A percentile compares a stretch with the other conserved stretches of the same genome.
Conservation (phyloP, 2,797 vertebrate species). For the Myotis planiceps region DNA sequence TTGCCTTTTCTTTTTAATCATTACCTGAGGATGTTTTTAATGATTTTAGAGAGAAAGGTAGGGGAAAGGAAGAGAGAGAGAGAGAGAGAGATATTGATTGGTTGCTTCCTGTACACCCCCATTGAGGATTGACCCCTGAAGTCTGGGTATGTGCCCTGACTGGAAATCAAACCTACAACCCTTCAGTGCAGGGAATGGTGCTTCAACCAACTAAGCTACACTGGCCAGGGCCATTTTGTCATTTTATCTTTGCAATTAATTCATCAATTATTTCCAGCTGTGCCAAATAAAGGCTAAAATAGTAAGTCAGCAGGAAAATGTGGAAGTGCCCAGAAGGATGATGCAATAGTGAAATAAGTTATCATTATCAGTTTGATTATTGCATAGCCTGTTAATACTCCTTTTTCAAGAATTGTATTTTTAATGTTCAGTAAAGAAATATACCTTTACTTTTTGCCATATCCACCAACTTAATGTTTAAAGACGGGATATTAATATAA, state of each 20-base stretch:
- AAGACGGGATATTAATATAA: background rate
- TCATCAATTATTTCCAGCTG: background rate
- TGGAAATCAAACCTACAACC: too few species aligned
- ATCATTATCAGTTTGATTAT: background rate
- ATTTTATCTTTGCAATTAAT: background rate
- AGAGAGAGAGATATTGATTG: too few species aligned
- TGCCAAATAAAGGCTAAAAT: constrained; percentile 21
- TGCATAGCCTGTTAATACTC: background rate
- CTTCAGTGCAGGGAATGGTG: too few species aligned
- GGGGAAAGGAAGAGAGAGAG: too few species aligned
- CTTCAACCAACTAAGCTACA: too few species aligned
- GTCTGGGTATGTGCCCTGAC: too few species aligned
- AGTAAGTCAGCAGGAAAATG: background rate
- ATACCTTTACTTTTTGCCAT: background rate
- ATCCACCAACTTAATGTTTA: background rate
- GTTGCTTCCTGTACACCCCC: too few species aligned
- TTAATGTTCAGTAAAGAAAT: background rate
- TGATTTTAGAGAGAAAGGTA: too few species aligned
- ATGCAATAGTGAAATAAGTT: background rate
- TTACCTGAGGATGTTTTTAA: too few species aligned
- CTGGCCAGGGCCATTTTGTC: too few species aligned
- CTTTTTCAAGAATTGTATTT: background rate
- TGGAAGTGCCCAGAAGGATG: background rate
- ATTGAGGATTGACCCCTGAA: too few species aligned
- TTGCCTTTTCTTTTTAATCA: background rate